These are phyloP conservation scores for Agrochola macilenta DNA, from an alignment of 2,888 invertebrate species.

Conservation along the genomic window DNA sequence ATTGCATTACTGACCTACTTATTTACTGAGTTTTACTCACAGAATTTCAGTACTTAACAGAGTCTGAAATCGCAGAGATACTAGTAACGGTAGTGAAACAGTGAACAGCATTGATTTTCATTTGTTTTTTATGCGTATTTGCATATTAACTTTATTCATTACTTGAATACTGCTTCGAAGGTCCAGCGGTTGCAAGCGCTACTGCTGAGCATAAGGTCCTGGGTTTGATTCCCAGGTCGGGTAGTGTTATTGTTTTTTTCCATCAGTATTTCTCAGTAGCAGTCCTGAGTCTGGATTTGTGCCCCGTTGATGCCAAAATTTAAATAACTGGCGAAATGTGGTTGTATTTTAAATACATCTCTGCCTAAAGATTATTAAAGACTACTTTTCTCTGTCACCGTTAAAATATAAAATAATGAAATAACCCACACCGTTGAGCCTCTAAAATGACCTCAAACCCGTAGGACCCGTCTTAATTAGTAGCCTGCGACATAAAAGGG, in stretches of 20 bases:
- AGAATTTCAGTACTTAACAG: background rate
- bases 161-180: background rate
- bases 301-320: too few species aligned
- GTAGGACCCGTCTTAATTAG: slow-evolving; percentile 65
- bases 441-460: slow-evolving; percentile 46
- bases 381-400: background rate
- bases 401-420: slow-evolving; percentile 7
- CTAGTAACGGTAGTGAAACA: background rate
- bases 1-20: background rate
- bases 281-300: too few species aligned
- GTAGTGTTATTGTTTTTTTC: too few species aligned
- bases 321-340: too few species aligned
- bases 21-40: background rate
- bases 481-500: slow-evolving; percentile 61
- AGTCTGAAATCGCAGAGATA: background rate
- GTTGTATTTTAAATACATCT: too few species aligned
- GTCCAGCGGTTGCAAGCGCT: too few species aligned
- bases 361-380: background rate
- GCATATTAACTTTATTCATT: background rate
- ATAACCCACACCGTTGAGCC: slow-evolving; percentile 29
- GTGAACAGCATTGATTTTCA: background rate
- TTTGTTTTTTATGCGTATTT: too few species aligned
- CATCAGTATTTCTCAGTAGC: too few species aligned
- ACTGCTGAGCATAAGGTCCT: too few species aligned
- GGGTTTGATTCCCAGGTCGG: too few species aligned